Evolutionary conservation across 2,888 invertebrate genomes (phyloP).

Genomic region (Vesta saturnalis): DNA sequence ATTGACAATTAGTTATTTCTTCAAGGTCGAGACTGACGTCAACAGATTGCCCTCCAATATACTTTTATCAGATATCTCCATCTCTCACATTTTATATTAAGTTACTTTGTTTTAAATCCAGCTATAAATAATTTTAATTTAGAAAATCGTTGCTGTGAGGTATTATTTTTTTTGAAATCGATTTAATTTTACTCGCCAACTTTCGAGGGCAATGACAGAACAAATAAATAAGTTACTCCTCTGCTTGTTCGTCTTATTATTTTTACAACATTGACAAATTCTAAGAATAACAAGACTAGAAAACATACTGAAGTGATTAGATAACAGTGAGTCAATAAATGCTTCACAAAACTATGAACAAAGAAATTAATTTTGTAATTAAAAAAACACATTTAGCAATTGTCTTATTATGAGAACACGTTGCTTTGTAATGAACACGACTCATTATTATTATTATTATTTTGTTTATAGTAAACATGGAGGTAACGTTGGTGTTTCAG

Average conservation of each 20-base stretch:
- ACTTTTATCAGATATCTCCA: not conserved
- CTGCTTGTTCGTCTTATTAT: conserved; percentile 17
- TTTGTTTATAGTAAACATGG: conserved; percentile 19
- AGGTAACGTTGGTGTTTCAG: conserved; percentile 32
- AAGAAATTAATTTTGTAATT: conserved; percentile 16
- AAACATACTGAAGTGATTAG: conserved; percentile 31
- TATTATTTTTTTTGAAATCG: not conserved
- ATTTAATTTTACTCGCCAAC: conserved; percentile 13
- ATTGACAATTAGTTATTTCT: conserved; percentile 61
- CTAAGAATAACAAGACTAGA: conserved; percentile 26
- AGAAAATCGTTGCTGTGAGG: not conserved
- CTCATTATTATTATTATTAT: not conserved
- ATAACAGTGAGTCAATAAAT: conserved; percentile 26
- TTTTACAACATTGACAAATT: conserved; percentile 21
- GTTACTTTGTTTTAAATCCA: not conserved
- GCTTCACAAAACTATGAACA: conserved; percentile 25
- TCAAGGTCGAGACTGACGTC: conserved; percentile 60
- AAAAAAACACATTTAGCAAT: not conserved
- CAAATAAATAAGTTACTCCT: conserved; percentile 19
- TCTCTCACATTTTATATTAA: conserved; percentile 2
- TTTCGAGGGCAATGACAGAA: conserved; percentile 28
- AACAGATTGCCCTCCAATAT: conserved; percentile 40
- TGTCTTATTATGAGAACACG: too few species aligned
- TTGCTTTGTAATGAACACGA: too few species aligned
- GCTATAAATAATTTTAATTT: conserved; percentile 3